Percentiles rank a stretch among this genome's conserved stretches.
phyloP scores from a whole-genome alignment of 2,888 invertebrate genomes.

The Drosophila nigritarsus region DNA sequence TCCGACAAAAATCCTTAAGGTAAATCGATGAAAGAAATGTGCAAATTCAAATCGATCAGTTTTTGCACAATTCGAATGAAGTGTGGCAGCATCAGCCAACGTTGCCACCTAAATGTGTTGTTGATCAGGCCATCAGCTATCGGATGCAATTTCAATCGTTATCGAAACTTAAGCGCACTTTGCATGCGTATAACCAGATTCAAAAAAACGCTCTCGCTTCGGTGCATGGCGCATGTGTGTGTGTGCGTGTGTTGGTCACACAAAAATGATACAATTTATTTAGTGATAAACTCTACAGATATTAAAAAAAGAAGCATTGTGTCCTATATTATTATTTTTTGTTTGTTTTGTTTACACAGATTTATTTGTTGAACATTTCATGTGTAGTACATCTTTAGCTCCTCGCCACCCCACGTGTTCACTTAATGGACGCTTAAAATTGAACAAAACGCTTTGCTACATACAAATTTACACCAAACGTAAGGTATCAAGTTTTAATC shows the following conservation, averaged over 20 bases:
- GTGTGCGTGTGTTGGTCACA: constrained; percentile 16
- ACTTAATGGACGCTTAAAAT: constrained; percentile 55
- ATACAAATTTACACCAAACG: constrained; percentile 58
- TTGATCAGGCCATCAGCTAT: not conserved
- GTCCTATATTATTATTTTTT: constrained; percentile 48
- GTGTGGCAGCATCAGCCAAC: not conserved
- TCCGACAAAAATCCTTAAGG: too few relatives aligned
- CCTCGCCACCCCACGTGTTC: constrained; percentile 34
- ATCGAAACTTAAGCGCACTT: constrained; percentile 19
- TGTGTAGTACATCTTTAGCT: constrained; percentile 46
- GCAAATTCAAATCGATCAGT: constrained; percentile 31
- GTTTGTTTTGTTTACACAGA: constrained; percentile 40
- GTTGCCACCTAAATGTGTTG: not conserved
- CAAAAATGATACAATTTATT: constrained; percentile 41
- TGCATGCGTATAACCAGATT: not conserved
- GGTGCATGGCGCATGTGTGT: not conserved
- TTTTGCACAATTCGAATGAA: not conserved
- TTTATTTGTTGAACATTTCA: constrained; percentile 48
- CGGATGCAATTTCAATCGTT: constrained; percentile 12
- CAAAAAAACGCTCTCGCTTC: not conserved
- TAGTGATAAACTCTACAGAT: constrained; percentile 37
- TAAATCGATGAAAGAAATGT: not conserved
- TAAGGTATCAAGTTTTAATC: constrained; percentile 60
- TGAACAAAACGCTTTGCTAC: constrained; percentile 54
- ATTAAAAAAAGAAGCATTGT: constrained; percentile 51